These are phyloP conservation scores for Corynorhinus townsendii DNA, from an alignment of 2,113 vertebrate genomes.

Conservation along the genomic window DNA sequence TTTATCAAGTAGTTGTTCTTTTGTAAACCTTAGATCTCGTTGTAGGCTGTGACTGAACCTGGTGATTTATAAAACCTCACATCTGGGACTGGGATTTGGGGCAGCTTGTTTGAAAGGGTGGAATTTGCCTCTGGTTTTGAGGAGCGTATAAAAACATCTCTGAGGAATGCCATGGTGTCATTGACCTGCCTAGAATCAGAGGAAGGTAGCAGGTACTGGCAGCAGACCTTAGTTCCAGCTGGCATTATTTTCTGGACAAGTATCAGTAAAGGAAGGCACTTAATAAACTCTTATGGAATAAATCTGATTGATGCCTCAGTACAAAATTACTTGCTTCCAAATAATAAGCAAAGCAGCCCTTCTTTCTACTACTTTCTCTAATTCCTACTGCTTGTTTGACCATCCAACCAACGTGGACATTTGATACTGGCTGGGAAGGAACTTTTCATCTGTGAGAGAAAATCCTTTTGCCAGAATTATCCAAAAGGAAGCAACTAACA, in stretches of 20 bases:
- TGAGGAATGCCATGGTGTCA: not conserved
- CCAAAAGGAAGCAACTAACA: not conserved
- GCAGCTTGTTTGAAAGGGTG: not conserved
- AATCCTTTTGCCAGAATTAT: not conserved
- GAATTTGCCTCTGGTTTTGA: not conserved
- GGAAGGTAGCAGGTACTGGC: not conserved
- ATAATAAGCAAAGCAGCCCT: not conserved
- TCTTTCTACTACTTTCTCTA: not conserved
- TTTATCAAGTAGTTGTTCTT: not conserved
- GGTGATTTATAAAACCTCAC: not conserved
- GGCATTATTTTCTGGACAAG: not conserved
- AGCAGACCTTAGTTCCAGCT: not conserved
- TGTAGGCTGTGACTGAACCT: not conserved
- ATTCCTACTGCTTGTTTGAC: conserved; percentile 8
- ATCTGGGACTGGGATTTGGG: not conserved
- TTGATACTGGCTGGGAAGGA: not conserved
- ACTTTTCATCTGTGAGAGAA: not conserved
- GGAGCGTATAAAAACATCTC: not conserved
- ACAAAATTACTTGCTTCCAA: conserved; percentile 6
- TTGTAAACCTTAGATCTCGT: not conserved
- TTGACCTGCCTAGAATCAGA: not conserved
- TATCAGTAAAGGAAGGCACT: not conserved
- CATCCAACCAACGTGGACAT: not conserved
- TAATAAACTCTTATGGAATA: not conserved
- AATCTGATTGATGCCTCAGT: not conserved